Conservation (phyloP, 1,140 invertebrate genomes). For the Temnothorax longispinosus region DNA sequence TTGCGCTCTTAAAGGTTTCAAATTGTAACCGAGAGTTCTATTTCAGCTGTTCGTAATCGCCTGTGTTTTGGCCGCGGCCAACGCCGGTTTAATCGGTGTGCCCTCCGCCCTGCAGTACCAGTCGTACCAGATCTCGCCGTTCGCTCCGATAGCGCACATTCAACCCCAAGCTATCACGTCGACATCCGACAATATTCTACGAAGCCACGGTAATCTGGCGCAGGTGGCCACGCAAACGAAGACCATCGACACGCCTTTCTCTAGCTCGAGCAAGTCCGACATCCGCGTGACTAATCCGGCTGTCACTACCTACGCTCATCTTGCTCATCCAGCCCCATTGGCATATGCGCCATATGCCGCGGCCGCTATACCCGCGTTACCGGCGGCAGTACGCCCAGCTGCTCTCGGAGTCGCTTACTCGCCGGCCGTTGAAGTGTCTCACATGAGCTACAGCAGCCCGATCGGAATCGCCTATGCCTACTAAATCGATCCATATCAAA, state of each 20-base stretch:
- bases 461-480: constrained; percentile 85
- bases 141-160: constrained; percentile 57
- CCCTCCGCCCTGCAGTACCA: constrained; percentile 65
- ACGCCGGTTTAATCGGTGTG: constrained; percentile 78
- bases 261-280: constrained; percentile 88
- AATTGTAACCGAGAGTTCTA: constrained; percentile 25
- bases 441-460: constrained; percentile 88
- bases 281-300: constrained; percentile 88
- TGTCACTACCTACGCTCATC: constrained; percentile 68
- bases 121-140: too few species aligned
- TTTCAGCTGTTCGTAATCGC: constrained; percentile 85
- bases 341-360: constrained; percentile 59
- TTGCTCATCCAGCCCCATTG: constrained; percentile 74
- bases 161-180: constrained; percentile 87
- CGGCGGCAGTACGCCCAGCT: constrained; percentile 62
- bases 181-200: constrained; percentile 88
- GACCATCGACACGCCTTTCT: constrained; percentile 89
- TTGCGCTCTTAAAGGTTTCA: neutral
- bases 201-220: constrained; percentile 88
- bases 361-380: constrained; percentile 56
- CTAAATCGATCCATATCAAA: constrained; percentile 31
- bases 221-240: constrained; percentile 89
- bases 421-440: constrained; percentile 89
- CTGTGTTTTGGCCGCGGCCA: constrained; percentile 79
- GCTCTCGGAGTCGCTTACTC: constrained; percentile 86